Conservation (phyloP, 2,888 invertebrate species). For the Netelia melanura region DNA sequence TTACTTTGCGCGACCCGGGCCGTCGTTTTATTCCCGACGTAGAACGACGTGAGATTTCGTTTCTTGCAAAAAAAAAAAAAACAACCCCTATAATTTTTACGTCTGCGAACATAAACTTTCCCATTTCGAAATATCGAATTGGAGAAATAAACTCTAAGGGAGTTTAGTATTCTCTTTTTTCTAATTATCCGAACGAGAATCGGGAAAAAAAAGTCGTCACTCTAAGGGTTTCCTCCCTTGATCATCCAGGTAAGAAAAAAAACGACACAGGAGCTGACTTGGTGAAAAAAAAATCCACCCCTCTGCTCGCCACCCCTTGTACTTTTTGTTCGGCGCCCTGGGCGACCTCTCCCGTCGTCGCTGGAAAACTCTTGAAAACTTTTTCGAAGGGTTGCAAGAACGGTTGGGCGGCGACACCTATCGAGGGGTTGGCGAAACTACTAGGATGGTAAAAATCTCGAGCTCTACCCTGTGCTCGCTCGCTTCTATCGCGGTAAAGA, state of each 20-base stretch:
- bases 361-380: conserved; percentile 60
- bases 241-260: conserved; percentile 9
- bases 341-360: conserved; percentile 68
- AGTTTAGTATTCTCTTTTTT: too few species aligned
- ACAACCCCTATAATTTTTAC: conserved; percentile 3
- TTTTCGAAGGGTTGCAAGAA: conserved; percentile 67
- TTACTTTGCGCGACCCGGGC: conserved; percentile 56
- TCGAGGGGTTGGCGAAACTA: conserved; percentile 66
- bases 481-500: conserved; percentile 39
- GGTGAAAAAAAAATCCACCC: conserved; percentile 56
- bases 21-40: conserved; percentile 50
- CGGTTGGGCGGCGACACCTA: conserved; percentile 72
- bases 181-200: too few species aligned
- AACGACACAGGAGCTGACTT: conserved; percentile 19
- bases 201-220: too few species aligned
- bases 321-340: conserved; percentile 68
- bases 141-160: too few species aligned
- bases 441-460: conserved; percentile 38
- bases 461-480: conserved; percentile 49
- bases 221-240: too few species aligned
- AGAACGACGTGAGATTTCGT: conserved; percentile 62
- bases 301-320: conserved; percentile 69
- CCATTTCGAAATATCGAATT: too few species aligned
- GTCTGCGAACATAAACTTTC: too few species aligned
- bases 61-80: conserved; percentile 39